Evolutionary conservation across 2,888 invertebrate species (phyloP), one percentile per base, ranked within the genome.

Genomic region (Diarsia brunnea): DNA sequence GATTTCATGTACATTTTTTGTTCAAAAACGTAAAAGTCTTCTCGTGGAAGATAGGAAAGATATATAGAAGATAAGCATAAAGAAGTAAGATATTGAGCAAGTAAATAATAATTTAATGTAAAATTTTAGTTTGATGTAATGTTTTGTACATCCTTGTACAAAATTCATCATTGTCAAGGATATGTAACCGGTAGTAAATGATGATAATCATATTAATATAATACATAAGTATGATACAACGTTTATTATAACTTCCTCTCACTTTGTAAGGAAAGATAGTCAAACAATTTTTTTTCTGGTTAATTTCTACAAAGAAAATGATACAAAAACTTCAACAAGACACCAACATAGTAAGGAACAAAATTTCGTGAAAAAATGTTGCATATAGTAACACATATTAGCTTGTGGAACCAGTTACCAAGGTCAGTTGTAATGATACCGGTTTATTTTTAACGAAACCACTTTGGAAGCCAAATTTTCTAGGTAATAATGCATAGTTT

Each of bases 401-500:
- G 81, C 69, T 78, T 70, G 83, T 78, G 53, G 69, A 87, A 87
- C 87, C 71, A 81, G 88, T 81, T 84, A n/a, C 78, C 84, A 87
- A 87, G 87, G 87, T 83, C 88, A 81, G 49, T 12, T 11, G 74
- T 75, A 88, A 79, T 86, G 69, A 84, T 88, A 84, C 87, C 76
- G 73, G 87, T 88, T 87, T 87, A 86, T 86, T 82, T 86, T 77
- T 84, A 86, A 84, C 77, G 47, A 81, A 84, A 88, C 88, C 79
- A 79, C 87, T 88, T 88, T 79, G 31, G 81, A 70, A 88, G 87
- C 84, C 77, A 88, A 88, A 87, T 84, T 83, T 84, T 86, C 87
- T 87, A 88, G 81, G 78, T 79, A 88, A 87, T 87, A 88, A 87
- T 86, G 81, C 87, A 87, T 86, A 81, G 84, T 79, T 79, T 71